Evolutionary conservation across 1,140 invertebrate species (phyloP), one percentile per base, ranked within the genome.

Genomic region (Pristionchus pacificus): DNA sequence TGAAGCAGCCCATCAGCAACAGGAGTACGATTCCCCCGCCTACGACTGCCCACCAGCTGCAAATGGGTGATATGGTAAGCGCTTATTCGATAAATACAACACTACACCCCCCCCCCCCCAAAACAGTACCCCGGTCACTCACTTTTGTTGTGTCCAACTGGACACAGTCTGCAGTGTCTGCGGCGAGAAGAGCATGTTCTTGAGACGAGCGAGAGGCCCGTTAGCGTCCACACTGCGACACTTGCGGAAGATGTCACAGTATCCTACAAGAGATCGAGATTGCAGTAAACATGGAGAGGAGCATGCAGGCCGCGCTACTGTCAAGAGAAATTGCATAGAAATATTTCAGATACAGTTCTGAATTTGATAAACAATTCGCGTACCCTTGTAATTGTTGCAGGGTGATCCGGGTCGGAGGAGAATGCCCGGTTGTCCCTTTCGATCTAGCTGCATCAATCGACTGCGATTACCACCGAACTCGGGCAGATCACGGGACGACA

Each of bases 201-300:
- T 98, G 29, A 99, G 88, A 75, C 93, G 89, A 19, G 93, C 93
- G 74, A 98, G 86, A 25, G 96, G 96, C 55, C 97, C 97, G 83
- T 99, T 95, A 0, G 95, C 93, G 87, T 99, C 96, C 15, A 99
- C 93, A 1, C 92, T 91, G 76, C 95, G 89, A 85, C 95, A 98
- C 85, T 95, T 96, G 28, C 93, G 89, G 86, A 98, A 98, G 64
- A 97, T 95, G 86, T 98, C 95, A 87, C 95, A 98, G 86, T 98
- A 98, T 65, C 93, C 92, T 90, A 92, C 86, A 64, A 49, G 6
- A 49, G 6, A 49, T 10, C 38, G 38, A 49, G 19, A 49, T 49
- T 49, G 6, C 38, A 61, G 31, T 31, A 27, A 32, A 55, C n/a
- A 74, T 6, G 6, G 19, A 49, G 38, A 10, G 38, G 38, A 10